These are phyloP conservation scores for Chelonia mydas DNA, from an alignment of 2,797 vertebrate genomes.

Conservation along the genomic window DNA sequence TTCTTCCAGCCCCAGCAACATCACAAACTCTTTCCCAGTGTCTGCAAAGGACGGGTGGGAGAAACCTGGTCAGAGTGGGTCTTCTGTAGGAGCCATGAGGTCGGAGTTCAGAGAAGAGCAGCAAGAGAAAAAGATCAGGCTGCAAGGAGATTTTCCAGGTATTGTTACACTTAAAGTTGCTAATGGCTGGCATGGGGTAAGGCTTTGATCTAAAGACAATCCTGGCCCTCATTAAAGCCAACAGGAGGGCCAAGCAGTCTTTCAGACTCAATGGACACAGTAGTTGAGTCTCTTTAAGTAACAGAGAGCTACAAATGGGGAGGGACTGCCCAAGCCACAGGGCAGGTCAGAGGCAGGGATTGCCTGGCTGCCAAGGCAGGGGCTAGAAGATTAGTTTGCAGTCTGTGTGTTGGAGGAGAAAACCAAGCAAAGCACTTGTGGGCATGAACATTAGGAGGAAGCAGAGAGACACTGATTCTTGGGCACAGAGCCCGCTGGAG, in stretches of 20 bases:
- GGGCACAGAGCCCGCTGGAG: not conserved
- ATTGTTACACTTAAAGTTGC: no score
- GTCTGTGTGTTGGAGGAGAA: not conserved
- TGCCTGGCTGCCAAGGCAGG: not conserved
- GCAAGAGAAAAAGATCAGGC: not conserved
- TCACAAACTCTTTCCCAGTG: constrained; percentile 36
- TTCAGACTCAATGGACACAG: not conserved
- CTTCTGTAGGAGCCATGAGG: not conserved
- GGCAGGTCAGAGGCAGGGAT: not conserved
- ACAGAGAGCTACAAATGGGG: not conserved
- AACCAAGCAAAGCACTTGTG: not conserved
- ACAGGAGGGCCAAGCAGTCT: no score
- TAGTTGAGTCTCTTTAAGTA: not conserved
- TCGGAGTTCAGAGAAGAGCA: not conserved
- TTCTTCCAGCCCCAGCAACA: constrained; percentile 39
- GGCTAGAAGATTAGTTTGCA: not conserved
- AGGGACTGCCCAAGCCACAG: not conserved
- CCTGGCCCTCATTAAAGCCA: no score
- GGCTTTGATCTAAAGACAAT: no score
- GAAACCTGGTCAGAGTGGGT: not conserved
- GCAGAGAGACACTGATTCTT: not conserved
- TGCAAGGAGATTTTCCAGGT: not conserved
- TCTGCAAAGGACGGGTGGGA: not conserved
- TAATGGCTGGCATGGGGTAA: no score
- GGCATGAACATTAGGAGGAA: not conserved